These are phyloP conservation scores for Dryobota labecula DNA, from an alignment of 2,888 invertebrate genomes.

Conservation along the genomic window DNA sequence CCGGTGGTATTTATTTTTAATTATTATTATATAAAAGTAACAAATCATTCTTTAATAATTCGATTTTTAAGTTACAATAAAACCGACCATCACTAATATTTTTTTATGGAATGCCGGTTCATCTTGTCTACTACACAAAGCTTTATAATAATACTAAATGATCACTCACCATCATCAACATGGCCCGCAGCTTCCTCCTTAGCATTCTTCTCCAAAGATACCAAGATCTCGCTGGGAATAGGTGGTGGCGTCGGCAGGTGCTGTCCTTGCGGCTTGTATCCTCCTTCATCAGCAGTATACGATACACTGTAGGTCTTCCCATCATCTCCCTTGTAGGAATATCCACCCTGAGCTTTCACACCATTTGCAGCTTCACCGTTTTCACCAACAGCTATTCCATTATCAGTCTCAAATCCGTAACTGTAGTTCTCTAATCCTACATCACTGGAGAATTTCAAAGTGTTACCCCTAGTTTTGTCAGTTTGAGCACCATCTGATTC, in stretches of 20 bases:
- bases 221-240: slow-evolving; percentile 82
- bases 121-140: not conserved
- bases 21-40: not conserved
- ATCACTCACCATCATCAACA: slow-evolving; percentile 82
- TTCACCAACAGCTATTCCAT: slow-evolving; percentile 83
- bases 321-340: slow-evolving; percentile 83
- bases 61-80: not conserved
- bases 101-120: not conserved
- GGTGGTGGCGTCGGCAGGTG: slow-evolving; percentile 85
- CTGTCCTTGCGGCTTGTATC: slow-evolving; percentile 81
- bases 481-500: slow-evolving; percentile 15
- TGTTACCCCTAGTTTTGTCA: slow-evolving; percentile 72
- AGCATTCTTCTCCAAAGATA: slow-evolving; percentile 82
- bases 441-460: slow-evolving; percentile 78
- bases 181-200: slow-evolving; percentile 84
- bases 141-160: not conserved
- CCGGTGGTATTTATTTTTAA: not conserved
- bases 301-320: slow-evolving; percentile 83
- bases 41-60: not conserved
- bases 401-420: slow-evolving; percentile 83
- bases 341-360: slow-evolving; percentile 81
- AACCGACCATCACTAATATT: not conserved
- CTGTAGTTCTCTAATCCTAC: slow-evolving; percentile 78
- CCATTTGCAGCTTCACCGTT: slow-evolving; percentile 79
- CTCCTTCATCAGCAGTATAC: slow-evolving; percentile 83